Conservation (phyloP, 2,888 invertebrate genomes). For the Drosophila picticornis region DNA sequence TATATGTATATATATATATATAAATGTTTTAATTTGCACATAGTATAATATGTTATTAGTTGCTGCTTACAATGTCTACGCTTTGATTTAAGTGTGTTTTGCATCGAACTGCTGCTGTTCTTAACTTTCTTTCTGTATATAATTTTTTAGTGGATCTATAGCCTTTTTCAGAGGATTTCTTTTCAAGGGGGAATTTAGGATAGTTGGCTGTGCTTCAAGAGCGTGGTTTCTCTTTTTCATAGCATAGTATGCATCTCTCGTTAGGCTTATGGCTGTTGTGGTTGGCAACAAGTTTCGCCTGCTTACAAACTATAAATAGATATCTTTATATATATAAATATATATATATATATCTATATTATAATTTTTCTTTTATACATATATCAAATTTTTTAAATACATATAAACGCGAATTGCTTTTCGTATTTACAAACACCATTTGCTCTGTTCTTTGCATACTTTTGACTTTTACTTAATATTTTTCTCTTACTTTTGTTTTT, state of each 20-base stretch:
- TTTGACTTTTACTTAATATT: slow-evolving; percentile 4
- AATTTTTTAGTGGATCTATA: slow-evolving; percentile 6
- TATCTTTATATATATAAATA: slow-evolving; percentile 8
- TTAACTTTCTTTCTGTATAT: not conserved
- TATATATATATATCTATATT: not conserved
- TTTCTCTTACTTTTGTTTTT: not conserved
- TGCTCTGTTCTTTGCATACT: slow-evolving; percentile 10
- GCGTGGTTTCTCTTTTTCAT: not conserved
- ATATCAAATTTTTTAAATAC: slow-evolving; percentile 52
- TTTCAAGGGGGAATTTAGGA: not conserved
- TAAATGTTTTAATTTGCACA: slow-evolving; percentile 3
- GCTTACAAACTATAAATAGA: slow-evolving; percentile 41
- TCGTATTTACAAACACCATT: slow-evolving; percentile 44
- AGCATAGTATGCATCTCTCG: slow-evolving; percentile 40
- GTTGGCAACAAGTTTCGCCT: slow-evolving; percentile 38
- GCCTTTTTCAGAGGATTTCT: slow-evolving; percentile 5
- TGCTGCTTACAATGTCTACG: slow-evolving; percentile 33
- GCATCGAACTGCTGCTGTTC: not conserved
- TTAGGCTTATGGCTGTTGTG: slow-evolving; percentile 54
- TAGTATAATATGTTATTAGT: slow-evolving; percentile 22
- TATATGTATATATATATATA: slow-evolving; percentile 1
- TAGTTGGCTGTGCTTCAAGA: slow-evolving; percentile 35
- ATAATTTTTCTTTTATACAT: slow-evolving; percentile 2
- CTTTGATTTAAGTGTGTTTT: slow-evolving; percentile 38
- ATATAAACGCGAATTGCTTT: slow-evolving; percentile 53